phyloP scores from a whole-genome alignment of 2,797 vertebrate species.

The Paguma larvata region DNA sequence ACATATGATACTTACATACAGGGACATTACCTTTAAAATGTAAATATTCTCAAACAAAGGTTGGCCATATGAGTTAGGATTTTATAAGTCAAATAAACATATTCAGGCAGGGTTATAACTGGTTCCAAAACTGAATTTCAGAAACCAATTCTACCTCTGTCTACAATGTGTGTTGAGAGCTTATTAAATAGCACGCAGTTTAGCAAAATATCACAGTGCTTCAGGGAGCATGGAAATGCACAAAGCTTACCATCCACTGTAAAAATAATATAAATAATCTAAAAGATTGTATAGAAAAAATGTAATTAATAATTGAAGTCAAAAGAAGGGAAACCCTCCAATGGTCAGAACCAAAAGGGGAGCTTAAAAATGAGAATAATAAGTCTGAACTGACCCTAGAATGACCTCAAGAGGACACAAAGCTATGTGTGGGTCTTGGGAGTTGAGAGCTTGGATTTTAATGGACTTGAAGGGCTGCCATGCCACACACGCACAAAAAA shows the following conservation, averaged over 20 bases:
- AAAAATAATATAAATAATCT: neutral
- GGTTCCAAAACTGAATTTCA: constrained; percentile 75
- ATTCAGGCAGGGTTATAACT: constrained; percentile 50
- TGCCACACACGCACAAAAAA: neutral
- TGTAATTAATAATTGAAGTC: neutral
- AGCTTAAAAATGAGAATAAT: neutral
- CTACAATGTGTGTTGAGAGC: neutral
- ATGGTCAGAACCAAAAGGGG: neutral
- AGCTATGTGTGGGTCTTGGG: constrained; percentile 53
- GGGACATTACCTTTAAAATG: constrained; percentile 68
- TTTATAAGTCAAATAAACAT: constrained; percentile 68
- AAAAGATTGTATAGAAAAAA: neutral
- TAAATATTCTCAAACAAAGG: constrained; percentile 46
- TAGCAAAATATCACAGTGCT: neutral
- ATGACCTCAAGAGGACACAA: neutral
- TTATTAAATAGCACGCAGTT: constrained; percentile 69
- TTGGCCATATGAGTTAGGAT: constrained; percentile 63
- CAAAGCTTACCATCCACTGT: neutral
- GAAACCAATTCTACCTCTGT: constrained; percentile 30
- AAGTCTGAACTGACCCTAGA: neutral
- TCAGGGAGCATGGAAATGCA: neutral
- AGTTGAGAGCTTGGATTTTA: constrained; percentile 73
- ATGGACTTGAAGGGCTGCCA: neutral
- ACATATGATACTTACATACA: neutral
- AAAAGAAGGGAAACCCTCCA: constrained; percentile 30